Evolutionary conservation across 2,888 invertebrate species (phyloP), one percentile per base, ranked within the genome.

Genomic region (Seira sanloemensis): DNA sequence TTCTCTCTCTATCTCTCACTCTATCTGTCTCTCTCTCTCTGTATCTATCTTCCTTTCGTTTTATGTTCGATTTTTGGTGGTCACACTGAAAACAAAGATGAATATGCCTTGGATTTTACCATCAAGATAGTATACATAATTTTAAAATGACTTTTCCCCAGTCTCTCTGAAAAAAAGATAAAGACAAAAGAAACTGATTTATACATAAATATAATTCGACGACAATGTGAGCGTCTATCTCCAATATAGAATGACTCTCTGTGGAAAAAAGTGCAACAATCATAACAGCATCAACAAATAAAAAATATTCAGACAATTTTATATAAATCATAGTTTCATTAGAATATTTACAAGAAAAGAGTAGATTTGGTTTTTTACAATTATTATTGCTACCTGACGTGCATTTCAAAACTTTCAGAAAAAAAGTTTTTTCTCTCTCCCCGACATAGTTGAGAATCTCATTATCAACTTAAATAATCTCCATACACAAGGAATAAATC

Each of bases 21-120:
- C 24, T 19, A 67, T 23, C 24, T 23, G 23, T 24, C 68, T 24
- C 18, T 23, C 24, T 67, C 68, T 67, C 5, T 24, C 7, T 67
- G 9, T 26, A 19, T 25, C 69, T 69, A 4, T 66, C 75, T 76
- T 77, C 77, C 73, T 77, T 83, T 77, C 65, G 58, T 58, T 58
- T n/a, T 58, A 24, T 69, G 54, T 81, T 68, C 27, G 26, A 25
- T 58, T 21, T 19, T 69, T 19, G 68, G 25, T 26, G 65, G 54
- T 18, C n/a, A 58, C 26, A 54, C 50, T 74, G 73, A 78, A 26
- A 54, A 58, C n/a, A 73, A 58, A 80, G 78, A 50, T 9, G 46
- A 78, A 72, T 75, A 87, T 87, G 87, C 87, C 87, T 85, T 85
- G 87, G 87, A 79, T 87, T 71, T 85, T 85, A 78, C 87, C 87